Percentiles rank a stretch among this genome's conserved stretches.
Conservation (phyloP, 2,888 invertebrate genomes). For the Anodontia alba region DNA sequence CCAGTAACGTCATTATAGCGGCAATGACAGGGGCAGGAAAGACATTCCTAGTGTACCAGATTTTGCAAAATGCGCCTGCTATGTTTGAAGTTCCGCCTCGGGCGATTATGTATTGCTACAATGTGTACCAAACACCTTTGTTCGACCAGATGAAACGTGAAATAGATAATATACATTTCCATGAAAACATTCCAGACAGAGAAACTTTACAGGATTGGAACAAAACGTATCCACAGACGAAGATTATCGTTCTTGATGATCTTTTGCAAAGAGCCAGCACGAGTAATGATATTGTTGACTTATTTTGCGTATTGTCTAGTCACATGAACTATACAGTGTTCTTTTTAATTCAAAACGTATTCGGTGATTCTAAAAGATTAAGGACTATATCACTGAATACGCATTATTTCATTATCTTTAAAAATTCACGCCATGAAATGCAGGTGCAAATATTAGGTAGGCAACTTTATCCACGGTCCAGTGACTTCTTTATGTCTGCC, state of each 20-base stretch:
- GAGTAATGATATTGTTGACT: background rate
- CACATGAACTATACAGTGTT: background rate
- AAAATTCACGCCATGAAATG: background rate
- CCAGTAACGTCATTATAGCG: background rate
- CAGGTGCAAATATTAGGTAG: background rate
- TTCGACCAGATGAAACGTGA: background rate
- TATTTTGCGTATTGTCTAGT: background rate
- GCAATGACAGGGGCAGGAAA: background rate
- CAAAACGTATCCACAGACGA: background rate
- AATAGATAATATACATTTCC: background rate
- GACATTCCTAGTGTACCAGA: background rate
- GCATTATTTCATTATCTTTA: slow-evolving; percentile 3
- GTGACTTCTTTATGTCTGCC: background rate
- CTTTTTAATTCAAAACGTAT: background rate
- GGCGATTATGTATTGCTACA: background rate
- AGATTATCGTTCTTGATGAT: background rate
- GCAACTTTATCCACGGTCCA: background rate
- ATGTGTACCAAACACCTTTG: background rate
- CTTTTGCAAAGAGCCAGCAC: background rate
- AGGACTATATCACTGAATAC: background rate
- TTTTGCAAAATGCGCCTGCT: background rate
- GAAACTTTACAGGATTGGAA: background rate
- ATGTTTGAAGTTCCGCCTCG: background rate
- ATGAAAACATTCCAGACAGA: background rate
- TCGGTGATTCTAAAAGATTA: background rate